phyloP scores from a whole-genome alignment of 2,888 invertebrate species.

The Lasioglossum malachurum region DNA sequence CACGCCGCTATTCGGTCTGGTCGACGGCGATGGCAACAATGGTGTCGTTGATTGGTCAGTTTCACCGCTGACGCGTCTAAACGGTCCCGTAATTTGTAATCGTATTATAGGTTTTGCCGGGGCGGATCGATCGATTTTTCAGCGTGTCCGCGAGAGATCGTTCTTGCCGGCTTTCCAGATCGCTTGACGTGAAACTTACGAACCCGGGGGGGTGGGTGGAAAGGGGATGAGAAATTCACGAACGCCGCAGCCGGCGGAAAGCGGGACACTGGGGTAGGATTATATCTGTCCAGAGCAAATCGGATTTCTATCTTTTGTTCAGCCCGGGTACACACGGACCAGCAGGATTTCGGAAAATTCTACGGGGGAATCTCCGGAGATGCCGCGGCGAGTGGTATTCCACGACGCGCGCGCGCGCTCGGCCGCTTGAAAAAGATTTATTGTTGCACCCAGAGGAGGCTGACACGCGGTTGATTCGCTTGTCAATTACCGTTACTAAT shows the following conservation, averaged over 20 bases:
- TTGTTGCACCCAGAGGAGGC: background rate
- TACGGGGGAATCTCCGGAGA: constrained; percentile 50
- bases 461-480: constrained; percentile 25
- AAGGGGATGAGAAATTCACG: background rate
- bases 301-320: constrained; percentile 67
- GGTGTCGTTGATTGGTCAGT: constrained; percentile 78
- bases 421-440: constrained; percentile 43
- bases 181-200: constrained; percentile 25
- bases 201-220: background rate
- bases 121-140: constrained; percentile 58
- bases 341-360: constrained; percentile 65
- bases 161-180: constrained; percentile 17
- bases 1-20: constrained; percentile 62
- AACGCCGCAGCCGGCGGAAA: background rate
- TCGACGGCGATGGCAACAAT: constrained; percentile 69
- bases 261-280: constrained; percentile 50
- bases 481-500: constrained; percentile 41
- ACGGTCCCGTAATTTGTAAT: constrained; percentile 77
- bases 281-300: constrained; percentile 68
- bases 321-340: constrained; percentile 57
- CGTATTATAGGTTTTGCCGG: constrained; percentile 67
- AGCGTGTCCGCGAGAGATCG: constrained; percentile 18
- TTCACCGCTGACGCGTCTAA: constrained; percentile 75
- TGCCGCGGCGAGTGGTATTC: constrained; percentile 13
- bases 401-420: background rate